Evolutionary conservation across 2,113 vertebrate species (phyloP).

Genomic region (Caloenas nicobarica): DNA sequence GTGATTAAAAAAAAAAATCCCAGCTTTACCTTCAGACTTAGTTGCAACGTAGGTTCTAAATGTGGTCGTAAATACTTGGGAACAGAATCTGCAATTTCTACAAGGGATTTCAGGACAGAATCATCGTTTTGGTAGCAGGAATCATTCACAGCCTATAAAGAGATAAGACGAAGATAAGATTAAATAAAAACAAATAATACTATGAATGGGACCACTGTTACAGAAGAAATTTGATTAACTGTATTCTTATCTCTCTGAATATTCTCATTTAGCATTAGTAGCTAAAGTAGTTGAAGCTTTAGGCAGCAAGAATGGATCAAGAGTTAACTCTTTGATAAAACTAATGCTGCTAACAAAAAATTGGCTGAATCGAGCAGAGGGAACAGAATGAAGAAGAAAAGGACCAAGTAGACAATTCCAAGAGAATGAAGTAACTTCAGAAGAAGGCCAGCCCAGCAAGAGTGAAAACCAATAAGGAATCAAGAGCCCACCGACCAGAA

Average conservation of each 20-base stretch:
- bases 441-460: background rate
- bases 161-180: background rate
- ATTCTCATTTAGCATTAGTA: background rate
- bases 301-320: background rate
- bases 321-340: background rate
- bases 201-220: background rate
- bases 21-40: conserved; percentile 89
- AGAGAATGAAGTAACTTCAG: background rate
- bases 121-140: conserved; percentile 96
- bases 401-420: background rate
- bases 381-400: background rate
- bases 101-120: conserved; percentile 94
- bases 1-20: background rate
- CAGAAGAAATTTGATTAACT: background rate
- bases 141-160: conserved; percentile 89
- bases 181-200: background rate
- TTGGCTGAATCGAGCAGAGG: background rate
- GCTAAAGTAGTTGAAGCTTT: background rate
- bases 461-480: background rate
- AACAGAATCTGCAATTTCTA: conserved; percentile 96
- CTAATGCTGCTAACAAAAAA: background rate
- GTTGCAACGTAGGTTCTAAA: conserved; percentile 92
- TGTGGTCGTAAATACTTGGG: conserved; percentile 95
- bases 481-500: background rate
- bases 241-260: background rate